Evolutionary conservation across 2,113 vertebrate species (phyloP).

Genomic region (Halcyon senegalensis): DNA sequence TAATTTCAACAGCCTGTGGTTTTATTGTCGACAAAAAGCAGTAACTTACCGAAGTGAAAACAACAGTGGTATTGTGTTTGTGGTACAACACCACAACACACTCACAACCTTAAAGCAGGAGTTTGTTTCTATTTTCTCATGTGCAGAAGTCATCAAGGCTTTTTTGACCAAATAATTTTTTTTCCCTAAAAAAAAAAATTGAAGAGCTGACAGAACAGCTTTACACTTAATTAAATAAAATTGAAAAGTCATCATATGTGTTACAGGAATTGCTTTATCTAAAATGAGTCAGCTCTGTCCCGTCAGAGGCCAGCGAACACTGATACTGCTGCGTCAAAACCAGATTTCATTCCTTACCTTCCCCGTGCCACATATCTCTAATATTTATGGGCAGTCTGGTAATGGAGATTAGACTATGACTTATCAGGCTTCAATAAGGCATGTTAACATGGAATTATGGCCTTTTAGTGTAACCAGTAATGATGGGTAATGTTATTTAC

Average conservation of each 20-base stretch:
- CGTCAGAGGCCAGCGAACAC: not conserved
- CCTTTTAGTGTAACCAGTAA: constrained; percentile 43
- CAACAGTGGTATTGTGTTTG: not conserved
- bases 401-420: constrained; percentile 38
- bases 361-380: not conserved
- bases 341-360: constrained; percentile 23
- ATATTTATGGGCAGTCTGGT: constrained; percentile 43
- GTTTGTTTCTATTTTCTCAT: not conserved
- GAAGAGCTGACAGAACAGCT: not conserved
- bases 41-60: constrained; percentile 37
- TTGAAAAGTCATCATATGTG: not conserved
- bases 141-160: not conserved
- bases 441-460: constrained; percentile 46
- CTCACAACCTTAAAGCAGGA: not conserved
- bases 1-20: constrained; percentile 55
- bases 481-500: constrained; percentile 62
- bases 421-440: constrained; percentile 48
- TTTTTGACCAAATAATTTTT: not conserved
- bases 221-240: not conserved
- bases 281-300: not conserved
- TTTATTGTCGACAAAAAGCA: constrained; percentile 61
- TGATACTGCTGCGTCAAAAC: not conserved
- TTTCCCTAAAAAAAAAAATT: not conserved
- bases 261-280: not conserved
- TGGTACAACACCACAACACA: not conserved